Evolutionary conservation across 2,888 invertebrate species (phyloP).

Genomic region (Nephrotoma guestfalica): DNA sequence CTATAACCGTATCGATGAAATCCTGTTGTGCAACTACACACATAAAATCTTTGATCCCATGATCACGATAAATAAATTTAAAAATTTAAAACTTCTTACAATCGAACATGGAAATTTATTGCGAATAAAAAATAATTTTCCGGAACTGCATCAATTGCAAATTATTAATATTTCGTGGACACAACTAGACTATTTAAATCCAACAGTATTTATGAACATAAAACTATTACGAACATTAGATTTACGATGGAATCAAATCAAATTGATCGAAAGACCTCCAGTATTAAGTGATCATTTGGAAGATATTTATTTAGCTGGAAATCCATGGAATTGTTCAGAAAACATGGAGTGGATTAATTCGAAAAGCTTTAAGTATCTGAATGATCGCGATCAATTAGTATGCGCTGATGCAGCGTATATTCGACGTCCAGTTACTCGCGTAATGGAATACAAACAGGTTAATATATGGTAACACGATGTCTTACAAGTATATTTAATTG

Average conservation of each 20-base stretch:
- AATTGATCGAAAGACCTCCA: constrained; percentile 26
- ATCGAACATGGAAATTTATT: constrained; percentile 8
- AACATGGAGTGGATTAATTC: constrained; percentile 28
- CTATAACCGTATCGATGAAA: constrained; percentile 9
- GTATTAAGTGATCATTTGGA: constrained; percentile 14
- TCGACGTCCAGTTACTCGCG: constrained; percentile 20
- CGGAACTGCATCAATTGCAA: constrained; percentile 13
- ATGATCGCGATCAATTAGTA: constrained; percentile 23
- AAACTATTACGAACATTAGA: constrained; percentile 24
- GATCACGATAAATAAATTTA: constrained; percentile 11
- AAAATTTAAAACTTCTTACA: constrained; percentile 1
- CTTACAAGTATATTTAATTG: not conserved
- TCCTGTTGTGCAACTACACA: constrained; percentile 26
- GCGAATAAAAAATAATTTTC: constrained; percentile 8
- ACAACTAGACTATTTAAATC: constrained; percentile 23
- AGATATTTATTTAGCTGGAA: constrained; percentile 16
- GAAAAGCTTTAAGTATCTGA: constrained; percentile 21
- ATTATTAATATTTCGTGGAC: constrained; percentile 31
- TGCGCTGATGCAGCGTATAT: constrained; percentile 28
- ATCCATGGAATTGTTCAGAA: constrained; percentile 30
- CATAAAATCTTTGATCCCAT: constrained; percentile 22
- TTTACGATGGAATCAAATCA: constrained; percentile 28
- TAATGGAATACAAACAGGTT: constrained; percentile 29
- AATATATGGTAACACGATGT: constrained; percentile 4
- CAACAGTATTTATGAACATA: constrained; percentile 24